Conservation (phyloP, 2,113 vertebrate genomes). For the Brienomyrus longianalis region DNA sequence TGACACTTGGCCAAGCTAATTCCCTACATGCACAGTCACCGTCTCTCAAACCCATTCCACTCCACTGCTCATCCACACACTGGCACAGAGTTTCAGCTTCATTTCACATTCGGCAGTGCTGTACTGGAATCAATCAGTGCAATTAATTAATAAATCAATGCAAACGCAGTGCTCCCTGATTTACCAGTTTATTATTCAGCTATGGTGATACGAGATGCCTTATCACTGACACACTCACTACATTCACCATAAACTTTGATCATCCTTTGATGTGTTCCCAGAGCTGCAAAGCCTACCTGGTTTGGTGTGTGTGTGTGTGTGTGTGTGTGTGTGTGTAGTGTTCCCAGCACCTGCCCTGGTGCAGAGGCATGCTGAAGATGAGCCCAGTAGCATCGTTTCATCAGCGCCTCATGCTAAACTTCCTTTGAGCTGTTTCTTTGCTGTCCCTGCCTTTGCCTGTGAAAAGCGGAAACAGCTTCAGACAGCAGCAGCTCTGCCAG, state of each 20-base stretch:
- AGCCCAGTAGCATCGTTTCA: not conserved
- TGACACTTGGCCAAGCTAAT: not conserved
- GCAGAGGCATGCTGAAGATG: not conserved
- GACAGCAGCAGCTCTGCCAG: not conserved
- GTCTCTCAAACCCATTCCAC: not conserved
- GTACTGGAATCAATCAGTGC: not conserved
- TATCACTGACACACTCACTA: not conserved
- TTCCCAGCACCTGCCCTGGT: not conserved
- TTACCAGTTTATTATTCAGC: not conserved
- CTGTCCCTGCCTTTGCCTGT: not conserved
- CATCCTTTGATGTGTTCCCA: not conserved
- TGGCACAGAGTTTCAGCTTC: not conserved
- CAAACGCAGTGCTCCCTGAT: not conserved
- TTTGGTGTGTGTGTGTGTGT: not conserved
- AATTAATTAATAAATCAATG: not conserved
- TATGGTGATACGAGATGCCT: not conserved
- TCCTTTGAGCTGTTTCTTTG: not conserved
- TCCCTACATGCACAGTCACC: not conserved
- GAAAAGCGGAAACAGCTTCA: not conserved
- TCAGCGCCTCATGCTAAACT: not conserved
- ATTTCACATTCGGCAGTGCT: not conserved
- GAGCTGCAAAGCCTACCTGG: not conserved
- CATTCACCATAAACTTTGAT: not conserved
- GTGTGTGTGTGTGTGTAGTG: not conserved
- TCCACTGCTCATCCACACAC: not conserved